phyloP scores from a whole-genome alignment of 2,797 vertebrate genomes.

The Mycteria americana region DNA sequence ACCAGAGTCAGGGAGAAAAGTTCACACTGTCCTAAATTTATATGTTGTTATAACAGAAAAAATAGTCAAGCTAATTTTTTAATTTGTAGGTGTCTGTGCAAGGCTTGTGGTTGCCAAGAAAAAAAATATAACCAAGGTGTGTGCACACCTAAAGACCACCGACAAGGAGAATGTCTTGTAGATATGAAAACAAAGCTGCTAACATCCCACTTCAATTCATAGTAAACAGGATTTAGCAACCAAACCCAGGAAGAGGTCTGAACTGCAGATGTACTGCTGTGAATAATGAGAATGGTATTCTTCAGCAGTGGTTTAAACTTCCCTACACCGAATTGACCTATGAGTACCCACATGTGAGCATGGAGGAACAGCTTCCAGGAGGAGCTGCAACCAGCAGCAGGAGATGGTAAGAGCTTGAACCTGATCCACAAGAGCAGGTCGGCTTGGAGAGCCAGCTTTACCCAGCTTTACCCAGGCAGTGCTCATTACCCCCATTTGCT shows the following conservation, averaged over 20 bases:
- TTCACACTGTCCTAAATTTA: not conserved
- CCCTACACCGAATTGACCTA: rapidly evolving
- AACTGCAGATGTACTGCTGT: not conserved
- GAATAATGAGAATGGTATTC: not conserved
- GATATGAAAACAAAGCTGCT: not conserved
- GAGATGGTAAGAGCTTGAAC: not conserved
- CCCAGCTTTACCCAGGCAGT: too few species aligned
- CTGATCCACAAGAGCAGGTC: not conserved
- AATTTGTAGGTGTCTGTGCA: not conserved
- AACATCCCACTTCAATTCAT: not conserved
- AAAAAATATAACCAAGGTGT: not conserved
- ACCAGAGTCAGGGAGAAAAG: not conserved
- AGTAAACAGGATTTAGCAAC: not conserved
- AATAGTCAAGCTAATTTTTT: not conserved
- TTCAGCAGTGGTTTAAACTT: not conserved
- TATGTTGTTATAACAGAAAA: not conserved
- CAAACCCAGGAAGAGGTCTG: not conserved
- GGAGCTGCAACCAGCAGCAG: not conserved
- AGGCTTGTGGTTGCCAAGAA: not conserved
- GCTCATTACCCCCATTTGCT: not conserved
- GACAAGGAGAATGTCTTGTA: not conserved
- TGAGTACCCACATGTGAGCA: not conserved
- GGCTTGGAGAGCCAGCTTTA: rapidly evolving
- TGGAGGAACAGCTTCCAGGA: not conserved
- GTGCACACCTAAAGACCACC: not conserved